These are phyloP conservation scores for mouse (Mus musculus) DNA, from an alignment of 2,113 vertebrate species.

Conservation along the genomic window GRCm39 chr7:115240001-115240500, in stretches of 20 bases:
- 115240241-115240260: not conserved
- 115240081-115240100: not conserved
- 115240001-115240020: not conserved
- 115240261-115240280: not conserved
- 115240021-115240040: not conserved
- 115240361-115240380: not conserved
- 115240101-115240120: not conserved
- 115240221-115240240: not conserved
- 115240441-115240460: not conserved
- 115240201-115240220: not conserved
- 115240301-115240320: not conserved
- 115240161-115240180: not conserved
- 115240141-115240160: not conserved
- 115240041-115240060: not conserved
- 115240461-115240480: not conserved
- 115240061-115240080: not conserved
- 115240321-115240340: slow-evolving; percentile 33
- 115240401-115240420: not conserved
- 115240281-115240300: not conserved
- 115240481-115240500: not conserved
- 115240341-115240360: slow-evolving; percentile 18
- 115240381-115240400: slow-evolving; percentile 23
- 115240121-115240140: not conserved
- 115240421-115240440: not conserved
- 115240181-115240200: not conserved